A percentile compares a stretch with the other conserved stretches of the same genome.
These are phyloP conservation scores for Torymus auratus DNA, from an alignment of 2,888 invertebrate genomes.

Conservation along the genomic window DNA sequence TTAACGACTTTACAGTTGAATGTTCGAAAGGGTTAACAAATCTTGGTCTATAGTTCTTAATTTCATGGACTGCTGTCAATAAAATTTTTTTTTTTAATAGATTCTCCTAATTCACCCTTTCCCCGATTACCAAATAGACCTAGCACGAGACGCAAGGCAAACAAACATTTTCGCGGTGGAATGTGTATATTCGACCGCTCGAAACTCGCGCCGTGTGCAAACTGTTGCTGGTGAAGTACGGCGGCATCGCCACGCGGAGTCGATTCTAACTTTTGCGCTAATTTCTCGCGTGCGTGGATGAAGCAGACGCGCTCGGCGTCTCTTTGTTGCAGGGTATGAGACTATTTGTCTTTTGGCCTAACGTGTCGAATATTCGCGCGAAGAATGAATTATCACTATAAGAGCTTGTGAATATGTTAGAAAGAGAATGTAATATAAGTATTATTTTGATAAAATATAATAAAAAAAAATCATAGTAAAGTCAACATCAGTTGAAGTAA, in stretches of 20 bases:
- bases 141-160: not conserved
- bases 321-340: constrained; percentile 27
- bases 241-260: constrained; percentile 59
- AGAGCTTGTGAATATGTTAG: not conserved
- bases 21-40: too few relatives aligned
- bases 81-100: too few relatives aligned
- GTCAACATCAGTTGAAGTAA: too few relatives aligned
- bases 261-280: constrained; percentile 64
- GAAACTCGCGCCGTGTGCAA: constrained; percentile 5
- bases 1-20: too few relatives aligned
- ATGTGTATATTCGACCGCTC: not conserved
- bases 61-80: too few relatives aligned
- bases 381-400: constrained; percentile 19
- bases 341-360: constrained; percentile 43
- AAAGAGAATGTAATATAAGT: too few relatives aligned
- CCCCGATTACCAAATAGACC: too few relatives aligned
- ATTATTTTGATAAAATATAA: too few relatives aligned
- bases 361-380: not conserved
- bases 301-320: not conserved
- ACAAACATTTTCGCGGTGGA: constrained; percentile 33
- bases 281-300: constrained; percentile 53
- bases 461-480: too few relatives aligned
- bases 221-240: constrained; percentile 54
- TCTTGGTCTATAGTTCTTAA: too few relatives aligned
- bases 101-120: too few relatives aligned